Evolutionary conservation across 2,888 invertebrate species (phyloP), one percentile per base, ranked within the genome.

Genomic region (Gymnoscelis rufifasciata): DNA sequence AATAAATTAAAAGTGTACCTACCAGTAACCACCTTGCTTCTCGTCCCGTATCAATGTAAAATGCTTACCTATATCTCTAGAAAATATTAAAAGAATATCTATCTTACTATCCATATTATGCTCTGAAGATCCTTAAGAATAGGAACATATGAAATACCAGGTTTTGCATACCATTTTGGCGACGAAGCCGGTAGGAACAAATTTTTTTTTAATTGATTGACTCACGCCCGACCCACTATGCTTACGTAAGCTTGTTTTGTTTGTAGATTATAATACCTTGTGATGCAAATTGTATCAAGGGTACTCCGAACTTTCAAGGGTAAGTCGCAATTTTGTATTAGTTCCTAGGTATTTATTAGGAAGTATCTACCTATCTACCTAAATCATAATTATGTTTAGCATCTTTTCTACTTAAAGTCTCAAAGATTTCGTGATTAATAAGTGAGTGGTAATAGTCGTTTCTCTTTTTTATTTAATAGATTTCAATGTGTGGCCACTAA

Each of bases 121-220:
- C 60, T 60, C 19, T 63, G 68, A 64, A 62, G 65, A 66, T 61
- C 61, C 56, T 52, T 41, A 43, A 49, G 45, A 19, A 35, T 11
- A 35, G 39, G 60, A 68, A 59, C 57, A 45, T 63, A 57, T 57
- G 47, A 78, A 81, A 82, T 78, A 78, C 60, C 78, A 76, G 68
- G 30, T 73, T 82, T 81, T 63, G 59, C 80, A 83, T 81, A 70
- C 12, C 5, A 35, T 67, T 80, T 72, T 77, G 79, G 78, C 47
- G 47, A 54, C 57, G 59, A 46, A 7, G 10, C 19, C 47, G 49
- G 56, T 51, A 51, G 50, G 54, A 62, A 60, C 56, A 57, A 56
- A 38, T 64, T 58, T 64, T 62, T 67, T 66, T 65, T 57, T 56
- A 54, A 56, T 38, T 31, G 37, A 62, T 64, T 76, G 74, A 80